Conservation (phyloP, 2,797 vertebrate species). For the Dallia pectoralis region DNA sequence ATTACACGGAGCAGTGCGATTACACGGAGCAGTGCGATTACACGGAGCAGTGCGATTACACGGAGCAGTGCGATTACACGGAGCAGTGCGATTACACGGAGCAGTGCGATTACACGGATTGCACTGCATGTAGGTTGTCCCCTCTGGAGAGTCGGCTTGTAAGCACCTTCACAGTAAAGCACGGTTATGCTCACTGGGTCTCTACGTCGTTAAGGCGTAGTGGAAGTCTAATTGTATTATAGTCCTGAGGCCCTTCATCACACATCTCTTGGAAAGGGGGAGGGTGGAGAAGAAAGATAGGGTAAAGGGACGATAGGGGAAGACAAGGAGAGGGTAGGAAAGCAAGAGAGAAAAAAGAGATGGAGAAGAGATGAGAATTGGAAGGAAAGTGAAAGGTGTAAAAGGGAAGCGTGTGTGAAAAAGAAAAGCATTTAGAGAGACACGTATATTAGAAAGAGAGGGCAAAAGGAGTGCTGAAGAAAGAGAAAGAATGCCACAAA, state of each 20-base stretch:
- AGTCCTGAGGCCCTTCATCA: background rate
- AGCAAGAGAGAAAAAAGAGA: background rate
- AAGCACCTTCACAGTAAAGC: too few relatives aligned
- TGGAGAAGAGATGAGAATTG: constrained; percentile 7
- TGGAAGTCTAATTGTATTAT: background rate
- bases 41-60: too few relatives aligned
- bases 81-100: too few relatives aligned
- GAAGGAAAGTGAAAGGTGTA: constrained; percentile 1
- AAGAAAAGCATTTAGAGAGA: background rate
- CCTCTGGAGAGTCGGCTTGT: too few relatives aligned
- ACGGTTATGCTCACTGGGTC: too few relatives aligned
- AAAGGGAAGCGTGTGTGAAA: background rate
- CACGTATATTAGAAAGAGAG: background rate
- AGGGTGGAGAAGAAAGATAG: background rate
- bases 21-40: too few relatives aligned
- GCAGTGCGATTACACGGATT: too few relatives aligned
- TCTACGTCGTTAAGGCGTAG: too few relatives aligned
- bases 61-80: too few relatives aligned
- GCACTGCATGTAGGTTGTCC: too few relatives aligned
- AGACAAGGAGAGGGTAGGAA: background rate
- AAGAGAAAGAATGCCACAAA: background rate
- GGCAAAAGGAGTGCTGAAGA: background rate
- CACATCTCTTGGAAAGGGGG: background rate
- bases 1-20: too few relatives aligned
- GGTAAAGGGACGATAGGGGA: background rate